Evolutionary conservation across 2,888 invertebrate species (phyloP).

Genomic region (Protodeltote pygarga): DNA sequence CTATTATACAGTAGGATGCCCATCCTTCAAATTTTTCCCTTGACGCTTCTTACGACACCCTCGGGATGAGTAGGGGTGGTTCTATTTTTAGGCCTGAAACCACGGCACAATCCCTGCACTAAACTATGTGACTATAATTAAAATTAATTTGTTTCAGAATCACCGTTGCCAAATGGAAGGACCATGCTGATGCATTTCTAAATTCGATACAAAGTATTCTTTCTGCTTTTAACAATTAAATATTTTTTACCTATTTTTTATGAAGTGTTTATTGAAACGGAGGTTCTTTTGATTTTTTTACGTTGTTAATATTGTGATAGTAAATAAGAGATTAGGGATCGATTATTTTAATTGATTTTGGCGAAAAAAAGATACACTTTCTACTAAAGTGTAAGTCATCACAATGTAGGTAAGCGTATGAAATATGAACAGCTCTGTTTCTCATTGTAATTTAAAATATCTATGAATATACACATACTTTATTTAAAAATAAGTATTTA

Average conservation of each 20-base stretch:
- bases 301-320: neutral
- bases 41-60: too few species aligned
- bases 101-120: too few species aligned
- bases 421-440: too few species aligned
- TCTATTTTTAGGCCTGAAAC: too few species aligned
- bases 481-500: too few species aligned
- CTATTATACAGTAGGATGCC: too few species aligned
- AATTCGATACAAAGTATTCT: conserved; percentile 29
- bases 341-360: neutral
- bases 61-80: too few species aligned
- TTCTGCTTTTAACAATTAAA: conserved; percentile 23
- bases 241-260: neutral
- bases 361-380: neutral
- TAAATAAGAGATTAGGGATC: neutral
- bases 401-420: neutral
- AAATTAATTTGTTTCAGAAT: conserved; percentile 60
- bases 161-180: conserved; percentile 54
- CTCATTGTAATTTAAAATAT: too few species aligned
- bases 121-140: too few species aligned
- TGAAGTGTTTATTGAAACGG: neutral
- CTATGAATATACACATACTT: too few species aligned
- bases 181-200: conserved; percentile 48
- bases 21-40: too few species aligned
- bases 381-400: neutral
- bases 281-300: neutral